Evolutionary conservation across 2,113 vertebrate species (phyloP).

Genomic region (Gymnobelideus leadbeateri): DNA sequence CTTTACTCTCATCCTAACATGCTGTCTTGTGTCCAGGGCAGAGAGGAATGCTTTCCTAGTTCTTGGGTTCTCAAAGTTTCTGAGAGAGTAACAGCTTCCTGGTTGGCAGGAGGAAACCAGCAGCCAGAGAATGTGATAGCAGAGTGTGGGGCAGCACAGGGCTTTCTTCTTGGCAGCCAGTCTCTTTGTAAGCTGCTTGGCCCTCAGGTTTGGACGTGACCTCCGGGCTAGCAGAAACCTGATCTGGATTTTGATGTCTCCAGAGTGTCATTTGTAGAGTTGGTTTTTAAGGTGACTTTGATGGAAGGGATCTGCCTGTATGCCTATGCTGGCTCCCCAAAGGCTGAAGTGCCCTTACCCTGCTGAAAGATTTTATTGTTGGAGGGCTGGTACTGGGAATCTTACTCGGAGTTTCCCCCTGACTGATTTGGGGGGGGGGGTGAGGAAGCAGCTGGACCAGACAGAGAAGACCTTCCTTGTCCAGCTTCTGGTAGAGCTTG

Average conservation of each 20-base stretch:
- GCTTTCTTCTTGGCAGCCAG: neutral
- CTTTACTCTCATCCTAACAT: neutral
- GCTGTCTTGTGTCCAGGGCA: neutral
- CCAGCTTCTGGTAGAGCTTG: neutral
- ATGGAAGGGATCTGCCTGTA: neutral
- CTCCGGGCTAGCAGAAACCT: neutral
- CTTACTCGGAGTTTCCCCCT: neutral
- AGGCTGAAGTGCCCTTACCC: neutral
- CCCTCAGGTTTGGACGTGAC: neutral
- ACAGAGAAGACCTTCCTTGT: neutral
- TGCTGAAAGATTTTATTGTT: neutral
- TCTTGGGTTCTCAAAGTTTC: neutral
- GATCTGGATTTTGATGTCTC: neutral
- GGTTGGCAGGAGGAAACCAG: neutral
- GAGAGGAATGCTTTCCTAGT: neutral
- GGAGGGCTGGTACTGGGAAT: neutral
- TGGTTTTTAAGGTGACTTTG: neutral
- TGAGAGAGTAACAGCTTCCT: neutral
- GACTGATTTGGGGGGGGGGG: constrained; percentile 1
- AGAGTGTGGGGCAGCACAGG: neutral
- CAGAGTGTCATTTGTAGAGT: neutral
- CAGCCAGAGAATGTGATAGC: neutral
- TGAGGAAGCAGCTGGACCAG: neutral
- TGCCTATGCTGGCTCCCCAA: neutral
- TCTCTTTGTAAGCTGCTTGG: neutral